Evolutionary conservation across 2,888 invertebrate genomes (phyloP).

Genomic region (Plagiodera versicolora): DNA sequence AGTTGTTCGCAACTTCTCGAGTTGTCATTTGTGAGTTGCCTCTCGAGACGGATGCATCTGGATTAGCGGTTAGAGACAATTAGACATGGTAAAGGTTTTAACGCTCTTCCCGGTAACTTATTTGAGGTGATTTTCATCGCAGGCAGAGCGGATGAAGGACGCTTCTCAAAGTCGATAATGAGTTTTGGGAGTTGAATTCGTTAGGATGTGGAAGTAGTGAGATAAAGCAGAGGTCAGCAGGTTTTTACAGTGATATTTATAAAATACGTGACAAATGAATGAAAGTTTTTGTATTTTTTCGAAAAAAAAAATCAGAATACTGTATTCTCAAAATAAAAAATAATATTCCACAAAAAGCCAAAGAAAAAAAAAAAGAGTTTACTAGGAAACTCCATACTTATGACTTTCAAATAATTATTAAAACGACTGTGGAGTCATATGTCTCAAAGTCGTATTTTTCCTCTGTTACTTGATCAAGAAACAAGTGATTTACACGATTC

Average conservation of each 20-base stretch:
- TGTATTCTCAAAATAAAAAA: too few species aligned
- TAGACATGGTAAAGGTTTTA: constrained; percentile 23
- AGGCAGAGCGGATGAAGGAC: background rate
- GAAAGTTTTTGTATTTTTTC: too few species aligned
- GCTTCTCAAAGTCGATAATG: background rate
- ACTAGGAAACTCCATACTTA: too few species aligned
- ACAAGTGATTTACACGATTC: too few species aligned
- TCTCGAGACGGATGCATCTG: constrained; percentile 19
- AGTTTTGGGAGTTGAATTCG: background rate
- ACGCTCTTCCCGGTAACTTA: background rate
- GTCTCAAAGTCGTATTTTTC: too few species aligned
- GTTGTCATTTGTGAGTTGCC: constrained; percentile 27
- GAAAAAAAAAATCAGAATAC: too few species aligned
- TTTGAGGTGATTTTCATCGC: background rate
- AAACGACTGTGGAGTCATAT: too few species aligned
- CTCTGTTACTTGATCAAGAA: too few species aligned
- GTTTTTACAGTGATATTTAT: background rate
- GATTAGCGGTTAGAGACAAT: constrained; percentile 30
- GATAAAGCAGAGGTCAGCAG: background rate
- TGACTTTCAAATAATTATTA: too few species aligned
- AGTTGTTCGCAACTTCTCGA: constrained; percentile 25
- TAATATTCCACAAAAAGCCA: too few species aligned
- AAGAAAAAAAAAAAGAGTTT: too few species aligned
- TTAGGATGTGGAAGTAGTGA: background rate
- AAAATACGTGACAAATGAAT: too few species aligned